Evolutionary conservation across 2,113 vertebrate genomes (phyloP).

Genomic region (Prunella fulvescens): DNA sequence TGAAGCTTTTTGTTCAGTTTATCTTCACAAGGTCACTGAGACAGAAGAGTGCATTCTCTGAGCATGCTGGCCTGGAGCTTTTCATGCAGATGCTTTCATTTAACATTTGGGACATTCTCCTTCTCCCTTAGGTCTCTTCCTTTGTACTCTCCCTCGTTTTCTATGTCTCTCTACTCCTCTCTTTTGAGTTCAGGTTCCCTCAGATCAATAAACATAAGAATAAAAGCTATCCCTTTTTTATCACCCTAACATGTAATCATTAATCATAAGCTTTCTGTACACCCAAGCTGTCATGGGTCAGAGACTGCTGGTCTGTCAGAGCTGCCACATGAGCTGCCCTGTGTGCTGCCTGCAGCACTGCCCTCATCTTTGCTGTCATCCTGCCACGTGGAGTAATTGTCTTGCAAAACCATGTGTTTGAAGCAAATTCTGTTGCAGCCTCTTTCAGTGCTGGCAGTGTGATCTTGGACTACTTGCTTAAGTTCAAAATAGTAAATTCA

Average conservation of each 20-base stretch:
- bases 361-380: conserved; percentile 4
- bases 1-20: conserved; percentile 50
- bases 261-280: background rate
- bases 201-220: background rate
- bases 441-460: background rate
- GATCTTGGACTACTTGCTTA: background rate
- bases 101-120: background rate
- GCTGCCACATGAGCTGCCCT: background rate
- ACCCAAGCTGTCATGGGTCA: background rate
- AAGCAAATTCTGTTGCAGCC: background rate
- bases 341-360: background rate
- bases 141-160: background rate
- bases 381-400: background rate
- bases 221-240: background rate
- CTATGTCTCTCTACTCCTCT: background rate
- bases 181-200: background rate
- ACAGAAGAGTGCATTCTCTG: conserved; percentile 49
- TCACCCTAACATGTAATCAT: background rate
- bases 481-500: background rate
- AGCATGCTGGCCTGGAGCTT: conserved; percentile 17
- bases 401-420: background rate
- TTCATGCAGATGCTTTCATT: background rate
- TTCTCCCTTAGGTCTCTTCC: background rate
- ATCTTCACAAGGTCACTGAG: conserved; percentile 60
- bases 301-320: background rate